Evolutionary conservation across 2,113 vertebrate genomes (phyloP).

Genomic region (Natator depressus): DNA sequence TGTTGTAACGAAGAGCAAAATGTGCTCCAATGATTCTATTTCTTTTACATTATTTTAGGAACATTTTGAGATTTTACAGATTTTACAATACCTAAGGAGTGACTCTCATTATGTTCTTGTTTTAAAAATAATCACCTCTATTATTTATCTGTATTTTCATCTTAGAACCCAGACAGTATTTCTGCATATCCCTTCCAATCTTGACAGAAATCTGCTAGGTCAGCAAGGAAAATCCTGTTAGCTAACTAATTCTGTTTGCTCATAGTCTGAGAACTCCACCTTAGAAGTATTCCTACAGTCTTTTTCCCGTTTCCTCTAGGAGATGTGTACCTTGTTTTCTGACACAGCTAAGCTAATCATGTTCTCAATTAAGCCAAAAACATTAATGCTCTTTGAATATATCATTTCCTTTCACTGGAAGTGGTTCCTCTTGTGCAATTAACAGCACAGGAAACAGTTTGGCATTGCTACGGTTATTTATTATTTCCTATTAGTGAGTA

Average conservation of each 20-base stretch:
- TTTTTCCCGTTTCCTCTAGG: not conserved
- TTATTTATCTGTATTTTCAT: constrained; percentile 11
- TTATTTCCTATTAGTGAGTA: constrained; percentile 76
- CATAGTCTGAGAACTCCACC: constrained; percentile 35
- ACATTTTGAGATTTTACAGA: constrained; percentile 12
- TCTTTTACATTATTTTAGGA: constrained; percentile 4
- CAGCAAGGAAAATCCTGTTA: constrained; percentile 58
- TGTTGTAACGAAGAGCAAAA: constrained; percentile 32
- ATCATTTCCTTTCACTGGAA: constrained; percentile 65
- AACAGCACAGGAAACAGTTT: constrained; percentile 73
- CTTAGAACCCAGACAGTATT: constrained; percentile 29
- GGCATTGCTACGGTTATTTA: constrained; percentile 66
- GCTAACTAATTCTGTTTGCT: constrained; percentile 54
- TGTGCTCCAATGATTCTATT: not conserved
- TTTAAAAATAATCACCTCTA: not conserved
- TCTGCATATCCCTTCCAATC: not conserved
- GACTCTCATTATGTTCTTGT: not conserved
- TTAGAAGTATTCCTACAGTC: constrained; percentile 33
- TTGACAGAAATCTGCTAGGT: constrained; percentile 17
- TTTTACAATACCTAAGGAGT: not conserved
- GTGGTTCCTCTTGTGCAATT: constrained; percentile 57
- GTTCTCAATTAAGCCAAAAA: constrained; percentile 57
- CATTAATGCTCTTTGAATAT: constrained; percentile 56
- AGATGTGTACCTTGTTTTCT: constrained; percentile 59
- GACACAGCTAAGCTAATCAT: constrained; percentile 34